Conservation (phyloP, 1,140 invertebrate species). For the Reticulitermes speratus region DNA sequence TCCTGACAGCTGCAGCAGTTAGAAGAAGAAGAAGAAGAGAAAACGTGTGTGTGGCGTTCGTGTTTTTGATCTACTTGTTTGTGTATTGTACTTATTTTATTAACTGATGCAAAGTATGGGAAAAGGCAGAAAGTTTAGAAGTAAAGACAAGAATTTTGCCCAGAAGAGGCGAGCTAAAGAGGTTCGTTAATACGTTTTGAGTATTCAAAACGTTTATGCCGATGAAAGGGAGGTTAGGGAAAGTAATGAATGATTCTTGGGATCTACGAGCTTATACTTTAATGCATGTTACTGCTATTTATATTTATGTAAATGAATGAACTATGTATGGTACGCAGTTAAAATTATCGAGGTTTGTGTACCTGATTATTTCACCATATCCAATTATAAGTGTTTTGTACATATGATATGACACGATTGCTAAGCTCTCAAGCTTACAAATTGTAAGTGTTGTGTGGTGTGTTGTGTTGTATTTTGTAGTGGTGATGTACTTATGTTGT, state of each 20-base stretch:
- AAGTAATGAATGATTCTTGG: not conserved
- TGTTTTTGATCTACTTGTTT: no score
- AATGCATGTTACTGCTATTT: not conserved
- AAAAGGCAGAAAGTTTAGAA: not conserved
- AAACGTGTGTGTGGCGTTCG: no score
- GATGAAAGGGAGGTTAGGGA: not conserved
- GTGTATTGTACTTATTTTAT: not conserved
- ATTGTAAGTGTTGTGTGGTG: no score
- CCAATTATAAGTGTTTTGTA: no score
- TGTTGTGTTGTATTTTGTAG: no score
- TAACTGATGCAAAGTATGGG: not conserved
- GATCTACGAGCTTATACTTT: not conserved
- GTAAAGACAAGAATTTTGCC: not conserved
- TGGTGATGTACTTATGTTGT: no score
- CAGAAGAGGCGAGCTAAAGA: constrained; percentile 24
- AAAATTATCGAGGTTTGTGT: no score
- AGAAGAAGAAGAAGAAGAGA: no score
- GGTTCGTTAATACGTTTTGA: not conserved
- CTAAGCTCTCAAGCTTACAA: no score
- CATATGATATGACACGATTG: no score
- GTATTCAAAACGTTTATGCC: not conserved
- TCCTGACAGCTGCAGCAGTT: no score
- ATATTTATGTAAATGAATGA: not conserved
- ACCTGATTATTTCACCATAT: no score
- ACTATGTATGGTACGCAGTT: not conserved